These are phyloP conservation scores for Ciconia maguari DNA, from an alignment of 2,113 vertebrate genomes.

Conservation along the genomic window DNA sequence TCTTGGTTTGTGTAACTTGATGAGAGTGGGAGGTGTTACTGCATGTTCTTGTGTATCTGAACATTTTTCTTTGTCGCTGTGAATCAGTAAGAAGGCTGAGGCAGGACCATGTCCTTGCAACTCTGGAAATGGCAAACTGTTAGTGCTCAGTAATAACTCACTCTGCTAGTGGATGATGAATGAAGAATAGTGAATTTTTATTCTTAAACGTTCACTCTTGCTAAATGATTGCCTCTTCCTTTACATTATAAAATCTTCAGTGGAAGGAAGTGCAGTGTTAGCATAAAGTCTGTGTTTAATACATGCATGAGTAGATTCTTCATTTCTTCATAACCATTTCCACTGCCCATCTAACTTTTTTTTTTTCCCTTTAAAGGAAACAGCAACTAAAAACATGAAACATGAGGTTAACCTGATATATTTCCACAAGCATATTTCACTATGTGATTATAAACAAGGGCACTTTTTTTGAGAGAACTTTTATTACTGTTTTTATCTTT, in stretches of 20 bases:
- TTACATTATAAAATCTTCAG: neutral
- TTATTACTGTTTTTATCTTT: slow-evolving; percentile 27
- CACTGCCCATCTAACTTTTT: neutral
- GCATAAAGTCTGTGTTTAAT: neutral
- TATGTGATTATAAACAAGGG: neutral
- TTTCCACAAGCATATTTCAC: neutral
- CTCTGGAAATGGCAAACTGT: neutral
- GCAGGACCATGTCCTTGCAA: neutral
- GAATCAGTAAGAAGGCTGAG: neutral
- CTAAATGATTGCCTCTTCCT: neutral
- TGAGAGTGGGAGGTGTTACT: neutral
- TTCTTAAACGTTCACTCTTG: neutral
- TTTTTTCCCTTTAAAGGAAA: neutral
- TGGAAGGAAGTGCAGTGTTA: neutral
- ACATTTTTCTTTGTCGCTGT: neutral
- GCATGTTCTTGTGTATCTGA: neutral
- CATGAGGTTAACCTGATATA: neutral
- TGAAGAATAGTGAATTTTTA: neutral
- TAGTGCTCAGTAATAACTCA: neutral
- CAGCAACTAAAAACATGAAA: neutral
- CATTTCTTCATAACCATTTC: neutral
- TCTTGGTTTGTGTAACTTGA: neutral
- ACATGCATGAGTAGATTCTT: neutral
- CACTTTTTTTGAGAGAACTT: neutral
- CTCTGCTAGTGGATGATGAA: neutral